Percentiles rank a stretch among this genome's conserved stretches.
These are phyloP conservation scores for Dendroctonus valens DNA, from an alignment of 1,140 invertebrate species.

Conservation along the genomic window DNA sequence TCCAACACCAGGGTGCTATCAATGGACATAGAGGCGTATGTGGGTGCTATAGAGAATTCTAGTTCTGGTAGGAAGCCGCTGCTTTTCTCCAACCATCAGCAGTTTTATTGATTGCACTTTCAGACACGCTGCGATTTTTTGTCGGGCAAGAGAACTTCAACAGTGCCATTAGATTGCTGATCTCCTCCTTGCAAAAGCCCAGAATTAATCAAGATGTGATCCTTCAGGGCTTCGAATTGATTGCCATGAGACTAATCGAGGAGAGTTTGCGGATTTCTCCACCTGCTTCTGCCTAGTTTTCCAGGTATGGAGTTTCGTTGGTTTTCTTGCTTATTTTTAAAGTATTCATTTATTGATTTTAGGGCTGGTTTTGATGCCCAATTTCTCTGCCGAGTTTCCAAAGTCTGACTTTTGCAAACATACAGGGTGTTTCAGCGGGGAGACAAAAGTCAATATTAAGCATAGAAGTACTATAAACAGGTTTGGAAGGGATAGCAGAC, in stretches of 20 bases:
- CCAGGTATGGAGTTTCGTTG: no score
- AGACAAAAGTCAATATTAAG: no score
- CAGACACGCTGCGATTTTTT: constrained; percentile 38
- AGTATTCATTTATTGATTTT: no score
- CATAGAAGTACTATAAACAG: no score
- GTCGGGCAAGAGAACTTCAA: constrained; percentile 36
- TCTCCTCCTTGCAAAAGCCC: constrained; percentile 45
- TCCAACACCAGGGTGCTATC: constrained; percentile 30
- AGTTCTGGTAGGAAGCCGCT: constrained; percentile 35
- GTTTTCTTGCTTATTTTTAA: no score
- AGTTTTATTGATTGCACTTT: neutral
- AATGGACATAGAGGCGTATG: constrained; percentile 41
- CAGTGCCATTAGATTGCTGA: constrained; percentile 36
- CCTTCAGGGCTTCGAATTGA: constrained; percentile 47
- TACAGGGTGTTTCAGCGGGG: no score
- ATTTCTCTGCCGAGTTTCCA: no score
- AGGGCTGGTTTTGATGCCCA: no score
- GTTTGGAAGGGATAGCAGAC: no score
- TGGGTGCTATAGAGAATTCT: constrained; percentile 31
- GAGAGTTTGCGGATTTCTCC: constrained; percentile 36
- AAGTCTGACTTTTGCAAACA: no score
- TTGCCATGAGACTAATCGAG: constrained; percentile 42
- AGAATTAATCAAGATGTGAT: constrained; percentile 47
- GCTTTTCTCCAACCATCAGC: no score
- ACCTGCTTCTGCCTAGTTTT: constrained; percentile 27